Base-by-base conservation (phyloP, 92 coral and sea anemone genomes). In the Zoanthus sansibaricus region DNA sequence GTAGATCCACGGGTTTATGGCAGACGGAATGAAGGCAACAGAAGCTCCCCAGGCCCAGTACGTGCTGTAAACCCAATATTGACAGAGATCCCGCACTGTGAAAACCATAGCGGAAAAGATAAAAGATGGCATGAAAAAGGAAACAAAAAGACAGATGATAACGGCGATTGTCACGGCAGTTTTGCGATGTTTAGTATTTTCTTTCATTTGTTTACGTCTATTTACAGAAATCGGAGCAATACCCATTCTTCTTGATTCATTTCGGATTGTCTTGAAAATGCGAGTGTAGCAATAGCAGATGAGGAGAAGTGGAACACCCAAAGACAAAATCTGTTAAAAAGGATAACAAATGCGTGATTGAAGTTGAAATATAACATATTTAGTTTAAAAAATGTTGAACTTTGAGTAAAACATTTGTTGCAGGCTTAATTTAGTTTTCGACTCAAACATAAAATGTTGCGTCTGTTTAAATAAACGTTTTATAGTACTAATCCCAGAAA, bases 1-100 rank as follows among this genome's bases (percentile, higher is more conserved):
- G 25, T 78, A 78, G 56, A 78, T 78, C 83, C 83, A 78, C 37
- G 83, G 83, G 42, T 78, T 78, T 3, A 14, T 31, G 11, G 83
- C 83, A 44, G 83, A 78, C 55, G 83, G 42, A 17, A 61, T 1
- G 14, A 78, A 78, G 11, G 67, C 83, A 0, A 78, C 31, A 7
- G 42, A 12, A 13, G 61, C 70, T 3, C 54, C 83, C 83, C 83
- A 78, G 11, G 42, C 61, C 83, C 83, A 78, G 52, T 78, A 16
- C 6, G 55, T 70, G 55, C 59, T 78, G 52, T 48, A 48, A 5
- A 5, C 52, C 52, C 52, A 48, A 32, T 59, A 18, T 16, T 78
- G 55, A 78, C 83, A 78, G 13, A 21, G 46, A 45, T 59, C 67
- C 0, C 51, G 21, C 9, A 16, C 56, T 16, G 55, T 45, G 72